Evolutionary conservation across 1,140 invertebrate genomes (phyloP), one percentile per base, ranked within the genome.

Genomic region (Drosophila santomea): DNA sequence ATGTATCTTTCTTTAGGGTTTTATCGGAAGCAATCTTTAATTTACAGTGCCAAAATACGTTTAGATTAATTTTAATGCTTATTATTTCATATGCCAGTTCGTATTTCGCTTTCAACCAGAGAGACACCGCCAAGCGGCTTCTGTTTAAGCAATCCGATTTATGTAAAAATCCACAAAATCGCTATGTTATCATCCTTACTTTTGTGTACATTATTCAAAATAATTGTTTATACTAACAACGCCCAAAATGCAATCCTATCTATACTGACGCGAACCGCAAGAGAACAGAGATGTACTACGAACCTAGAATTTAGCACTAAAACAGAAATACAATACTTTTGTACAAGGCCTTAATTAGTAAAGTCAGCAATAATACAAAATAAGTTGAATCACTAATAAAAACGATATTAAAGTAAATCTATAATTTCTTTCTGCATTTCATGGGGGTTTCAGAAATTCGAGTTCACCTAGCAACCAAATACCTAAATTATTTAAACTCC

Each of bases 21-120:
- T 60, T 73, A 54, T 79, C 68, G 76, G 41, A 77, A 74, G 80
- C 77, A 83, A 62, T 62, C 78, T 89, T 89, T 88, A 80, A 78
- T 89, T 89, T 89, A 90, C 84, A 89, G 84, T 89, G 84, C 84
- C 84, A 89, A 89, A 89, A 89, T 89, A 89, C 63, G 80, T 89
- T 89, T 84, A 89, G 85, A 89, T 88, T 84, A 84, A 90, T 88
- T 88, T 66, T 88, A 88, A 89, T 83, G 36, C 52, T 59, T 75
- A 77, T 81, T 62, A 60, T 75, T 75, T 86, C 17, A 58, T 64
- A 75, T 56, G 69, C 73, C 71, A 75, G 71, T 75, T 74, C 36
- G 72, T 74, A 45, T 56, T 76, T 60, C 60, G 62, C 50, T 54
- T 57, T 64, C 25, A 3, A 38, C 32, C 60, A 39, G 32, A 66